phyloP scores from a whole-genome alignment of 2,113 vertebrate genomes.

The Cavia aperea region DNA sequence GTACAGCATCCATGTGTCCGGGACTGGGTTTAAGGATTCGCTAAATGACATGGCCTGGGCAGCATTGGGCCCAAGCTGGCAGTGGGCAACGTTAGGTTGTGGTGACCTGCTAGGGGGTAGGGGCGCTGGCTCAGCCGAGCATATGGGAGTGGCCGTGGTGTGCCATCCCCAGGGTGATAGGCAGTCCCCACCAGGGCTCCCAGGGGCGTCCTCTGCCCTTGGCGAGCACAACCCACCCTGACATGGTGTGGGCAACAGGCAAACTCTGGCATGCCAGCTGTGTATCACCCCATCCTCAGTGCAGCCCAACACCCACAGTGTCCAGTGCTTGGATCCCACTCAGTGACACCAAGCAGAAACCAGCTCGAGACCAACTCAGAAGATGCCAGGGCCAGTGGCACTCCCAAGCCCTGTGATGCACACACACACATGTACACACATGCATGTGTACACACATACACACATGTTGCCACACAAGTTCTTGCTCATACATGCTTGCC shows the following conservation, averaged over 20 bases:
- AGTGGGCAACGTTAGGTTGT: background rate
- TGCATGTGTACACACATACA: background rate
- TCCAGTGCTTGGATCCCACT: background rate
- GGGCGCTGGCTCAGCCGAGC: background rate
- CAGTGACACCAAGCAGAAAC: background rate
- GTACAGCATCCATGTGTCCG: rapidly evolving
- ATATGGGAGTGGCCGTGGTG: background rate
- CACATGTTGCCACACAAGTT: background rate
- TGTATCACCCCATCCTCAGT: background rate
- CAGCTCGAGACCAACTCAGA: background rate
- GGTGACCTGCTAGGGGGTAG: background rate
- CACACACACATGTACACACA: no score
- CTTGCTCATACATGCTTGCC: background rate
- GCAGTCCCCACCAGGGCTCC: background rate
- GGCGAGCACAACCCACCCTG: background rate
- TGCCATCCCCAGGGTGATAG: background rate
- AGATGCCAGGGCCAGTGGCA: rapidly evolving
- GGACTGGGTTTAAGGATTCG: background rate
- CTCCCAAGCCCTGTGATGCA: background rate
- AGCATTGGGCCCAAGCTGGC: background rate
- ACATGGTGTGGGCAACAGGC: background rate
- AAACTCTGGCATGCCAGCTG: background rate
- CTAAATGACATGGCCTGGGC: background rate
- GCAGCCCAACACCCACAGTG: background rate
- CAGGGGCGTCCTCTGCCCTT: background rate